Base-by-base conservation (phyloP, 2,113 vertebrate species). In the Cebus imitator region DNA sequence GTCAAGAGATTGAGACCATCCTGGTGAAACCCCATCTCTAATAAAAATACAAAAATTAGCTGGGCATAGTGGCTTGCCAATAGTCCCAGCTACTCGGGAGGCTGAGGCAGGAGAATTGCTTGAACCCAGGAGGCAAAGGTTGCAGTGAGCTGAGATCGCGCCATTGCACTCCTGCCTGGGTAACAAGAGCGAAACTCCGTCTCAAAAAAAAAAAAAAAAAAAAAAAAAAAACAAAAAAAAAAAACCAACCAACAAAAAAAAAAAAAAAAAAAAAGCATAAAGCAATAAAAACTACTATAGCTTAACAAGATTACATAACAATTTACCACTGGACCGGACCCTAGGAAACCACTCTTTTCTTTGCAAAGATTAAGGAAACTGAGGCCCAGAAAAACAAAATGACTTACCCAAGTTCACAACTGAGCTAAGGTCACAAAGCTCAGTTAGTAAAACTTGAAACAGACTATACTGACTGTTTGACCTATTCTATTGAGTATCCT, bases 391-490 rank as follows among this genome's bases (percentile, higher is more conserved):
- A 79, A 91, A 94, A 50, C 20, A 66, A 58, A 75, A 66, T 72
- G 18, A 75, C 27, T 72, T 81, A 48, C 7, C 5, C 8, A 81
- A 94, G n/a, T n/a, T 86, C 58, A 86, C 50, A 92, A 57, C 30
- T 58, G 64, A 58, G n/a, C 72, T 61, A 64, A 76, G 66, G 32
- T 48, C 48, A 94, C 66, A 86, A 82, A 90, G 11, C 25, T 92
- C 84, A 52, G 8, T 64, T 35, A 87, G 14, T 86, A 90, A 86
- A 92, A 94, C 50, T 18, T 92, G 48, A 96, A 96, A 89, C 25
- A 68, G 40, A 84, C 16, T 87, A 32, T 7, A 84, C 64, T 72
- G 37, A 68, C 43, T 85, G 32, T 88, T 58, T 30, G 16, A 17
- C 52, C 52, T 52, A 52, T 52, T 52, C 52, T 52, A 52, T 21